Percentiles rank a stretch among this genome's conserved stretches.
Evolutionary conservation across 2,797 vertebrate species (phyloP).

Genomic region (Phylloscopus collybita): DNA sequence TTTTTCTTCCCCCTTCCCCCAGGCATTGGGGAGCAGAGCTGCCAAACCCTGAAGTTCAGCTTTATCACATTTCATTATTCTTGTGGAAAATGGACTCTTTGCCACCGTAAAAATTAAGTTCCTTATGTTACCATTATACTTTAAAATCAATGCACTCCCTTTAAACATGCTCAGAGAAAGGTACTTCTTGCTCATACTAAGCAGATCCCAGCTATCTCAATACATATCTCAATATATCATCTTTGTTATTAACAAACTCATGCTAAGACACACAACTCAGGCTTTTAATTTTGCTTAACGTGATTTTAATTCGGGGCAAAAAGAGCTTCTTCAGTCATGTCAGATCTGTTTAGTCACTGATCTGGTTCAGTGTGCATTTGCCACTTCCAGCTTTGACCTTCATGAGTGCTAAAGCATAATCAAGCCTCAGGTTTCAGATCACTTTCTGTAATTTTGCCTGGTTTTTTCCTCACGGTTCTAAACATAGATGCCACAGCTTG

Average conservation of each 20-base stretch:
- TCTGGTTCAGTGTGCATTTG: not conserved
- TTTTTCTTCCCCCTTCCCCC: constrained; percentile 8
- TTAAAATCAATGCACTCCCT: constrained; percentile 53
- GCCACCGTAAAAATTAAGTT: constrained; percentile 48
- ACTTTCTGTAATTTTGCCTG: not conserved
- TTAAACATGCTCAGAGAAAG: constrained; percentile 50
- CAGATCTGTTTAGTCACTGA: not conserved
- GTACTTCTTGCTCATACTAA: not conserved
- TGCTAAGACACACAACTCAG: not conserved
- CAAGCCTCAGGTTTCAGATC: not conserved
- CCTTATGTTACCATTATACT: constrained; percentile 68
- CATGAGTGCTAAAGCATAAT: not conserved
- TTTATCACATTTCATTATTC: constrained; percentile 65
- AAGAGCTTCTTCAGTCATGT: not conserved
- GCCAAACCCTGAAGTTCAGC: constrained; percentile 42
- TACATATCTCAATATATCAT: not conserved
- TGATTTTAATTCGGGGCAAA: not conserved
- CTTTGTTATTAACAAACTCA: not conserved
- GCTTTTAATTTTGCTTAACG: not conserved
- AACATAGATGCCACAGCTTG: not conserved
- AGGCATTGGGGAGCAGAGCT: not conserved
- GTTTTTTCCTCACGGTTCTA: not conserved
- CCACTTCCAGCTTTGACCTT: constrained; percentile 26
- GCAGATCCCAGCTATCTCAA: not conserved
- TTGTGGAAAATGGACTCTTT: constrained; percentile 53